A percentile compares a stretch with the other conserved stretches of the same genome.
Evolutionary conservation across 1,140 invertebrate genomes (phyloP).

Genomic region (Temnothorax curvispinosus): DNA sequence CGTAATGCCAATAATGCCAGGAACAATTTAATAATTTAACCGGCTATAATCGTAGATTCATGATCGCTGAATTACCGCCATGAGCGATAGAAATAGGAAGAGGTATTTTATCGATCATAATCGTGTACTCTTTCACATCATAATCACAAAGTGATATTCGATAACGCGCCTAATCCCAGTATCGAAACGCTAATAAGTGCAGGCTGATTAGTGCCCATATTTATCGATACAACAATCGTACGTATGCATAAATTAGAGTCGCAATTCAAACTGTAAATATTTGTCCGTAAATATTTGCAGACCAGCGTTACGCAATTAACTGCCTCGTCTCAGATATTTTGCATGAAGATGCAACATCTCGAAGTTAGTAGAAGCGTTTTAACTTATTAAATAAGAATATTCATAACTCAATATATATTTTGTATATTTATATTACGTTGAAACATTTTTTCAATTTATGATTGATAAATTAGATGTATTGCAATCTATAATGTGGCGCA

Average conservation of each 20-base stretch:
- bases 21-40: conserved; percentile 51
- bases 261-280: not conserved
- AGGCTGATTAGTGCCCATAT: conserved; percentile 39
- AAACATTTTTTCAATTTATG: not conserved
- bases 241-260: conserved; percentile 27
- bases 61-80: conserved; percentile 26
- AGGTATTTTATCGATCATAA: not conserved
- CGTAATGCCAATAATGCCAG: conserved; percentile 2
- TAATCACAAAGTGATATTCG: conserved; percentile 46
- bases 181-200: conserved; percentile 37
- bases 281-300: not conserved
- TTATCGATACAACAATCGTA: conserved; percentile 20
- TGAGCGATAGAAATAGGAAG: not conserved
- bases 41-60: not conserved
- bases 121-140: conserved; percentile 25
- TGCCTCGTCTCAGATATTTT: not conserved
- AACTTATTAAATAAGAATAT: not conserved
- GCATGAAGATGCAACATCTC: not conserved
- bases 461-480: not conserved
- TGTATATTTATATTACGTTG: not conserved
- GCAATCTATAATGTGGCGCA: not conserved
- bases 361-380: not conserved
- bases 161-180: conserved; percentile 41
- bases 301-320: not conserved
- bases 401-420: not conserved